phyloP scores from a whole-genome alignment of 2,797 vertebrate species.

The Gambusia yucatana region DNA sequence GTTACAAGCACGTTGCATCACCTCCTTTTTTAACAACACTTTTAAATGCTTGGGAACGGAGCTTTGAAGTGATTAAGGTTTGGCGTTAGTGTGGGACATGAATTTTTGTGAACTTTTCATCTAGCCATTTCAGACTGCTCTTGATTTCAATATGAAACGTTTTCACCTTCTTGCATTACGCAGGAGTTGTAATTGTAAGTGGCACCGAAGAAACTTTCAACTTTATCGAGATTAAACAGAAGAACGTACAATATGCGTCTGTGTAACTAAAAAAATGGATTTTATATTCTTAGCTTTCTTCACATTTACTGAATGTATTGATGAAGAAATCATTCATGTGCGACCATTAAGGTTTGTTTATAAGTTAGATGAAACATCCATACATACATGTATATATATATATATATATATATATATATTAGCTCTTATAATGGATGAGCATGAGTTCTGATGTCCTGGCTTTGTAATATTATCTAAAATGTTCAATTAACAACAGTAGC shows the following conservation, averaged over 20 bases:
- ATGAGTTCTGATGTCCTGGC: too few relatives aligned
- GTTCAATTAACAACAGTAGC: too few relatives aligned
- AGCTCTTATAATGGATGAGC: too few relatives aligned
- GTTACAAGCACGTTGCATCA: slow-evolving; percentile 8
- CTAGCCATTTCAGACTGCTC: neutral
- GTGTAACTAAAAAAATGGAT: neutral
- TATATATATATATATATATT: too few relatives aligned
- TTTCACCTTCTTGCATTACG: slow-evolving; percentile 1
- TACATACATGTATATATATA: too few relatives aligned
- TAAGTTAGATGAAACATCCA: too few relatives aligned
- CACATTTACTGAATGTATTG: neutral
- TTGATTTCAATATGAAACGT: neutral
- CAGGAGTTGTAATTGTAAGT: neutral
- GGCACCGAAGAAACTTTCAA: neutral
- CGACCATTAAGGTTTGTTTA: too few relatives aligned
- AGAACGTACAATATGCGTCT: neutral
- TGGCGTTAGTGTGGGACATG: neutral
- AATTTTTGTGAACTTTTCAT: slow-evolving; percentile 3
- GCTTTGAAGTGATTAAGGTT: slow-evolving; percentile 11
- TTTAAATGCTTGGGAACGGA: neutral
- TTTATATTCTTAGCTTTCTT: neutral
- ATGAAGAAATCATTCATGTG: neutral
- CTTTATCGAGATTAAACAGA: neutral
- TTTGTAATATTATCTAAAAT: too few relatives aligned
- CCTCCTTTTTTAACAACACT: neutral